Base-by-base conservation (phyloP, 2,113 vertebrate species). In the Callorhinus ursinus region DNA sequence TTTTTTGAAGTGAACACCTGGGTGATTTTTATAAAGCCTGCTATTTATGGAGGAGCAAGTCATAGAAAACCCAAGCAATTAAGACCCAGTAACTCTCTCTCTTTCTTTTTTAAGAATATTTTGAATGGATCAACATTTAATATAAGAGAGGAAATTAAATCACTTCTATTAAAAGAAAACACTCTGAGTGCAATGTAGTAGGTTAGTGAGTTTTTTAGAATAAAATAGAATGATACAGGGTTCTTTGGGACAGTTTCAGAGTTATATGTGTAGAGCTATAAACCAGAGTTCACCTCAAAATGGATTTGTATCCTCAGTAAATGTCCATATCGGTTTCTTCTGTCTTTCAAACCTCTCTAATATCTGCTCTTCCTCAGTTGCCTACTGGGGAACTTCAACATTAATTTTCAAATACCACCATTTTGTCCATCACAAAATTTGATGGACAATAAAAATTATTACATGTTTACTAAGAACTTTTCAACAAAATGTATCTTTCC, bases 21-120 rank as follows among this genome's bases (percentile, higher is more conserved):
- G 3, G 2, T 95, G 33, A 83, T 93, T 96, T 98, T 97, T 96
- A 93, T 46, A 57, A 95, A 96, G 11, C 21, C 11, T 95, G 0
- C 87, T 91, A 0, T 88, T 97, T 96, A 80, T 65, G 9, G 51
- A 96, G 4, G 10, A n/a, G 42, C 69, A 92, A 97, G 82, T 10
- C 15, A 83, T 57, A 94, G 59, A 96, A 97, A 95, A 93, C 55
- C 57, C 24, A 94, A 76, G 61, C 19, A 33, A 97, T 95, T 36
- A 1, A 65, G 11, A 88, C 0, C 1, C 8, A 76, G 42, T 88
- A 92, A 18, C 8, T 93, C 8, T 61, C 42, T 46, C 46, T 97
- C 2, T 86, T 97, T 67, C 81, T 0, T 94, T 6, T 80, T 67
- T 7, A 26, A 18, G 2, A 7, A 61, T 94, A 16, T 92, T 97